These are phyloP conservation scores for Ectemnius cavifrons DNA, from an alignment of 2,888 invertebrate genomes.

Conservation along the genomic window DNA sequence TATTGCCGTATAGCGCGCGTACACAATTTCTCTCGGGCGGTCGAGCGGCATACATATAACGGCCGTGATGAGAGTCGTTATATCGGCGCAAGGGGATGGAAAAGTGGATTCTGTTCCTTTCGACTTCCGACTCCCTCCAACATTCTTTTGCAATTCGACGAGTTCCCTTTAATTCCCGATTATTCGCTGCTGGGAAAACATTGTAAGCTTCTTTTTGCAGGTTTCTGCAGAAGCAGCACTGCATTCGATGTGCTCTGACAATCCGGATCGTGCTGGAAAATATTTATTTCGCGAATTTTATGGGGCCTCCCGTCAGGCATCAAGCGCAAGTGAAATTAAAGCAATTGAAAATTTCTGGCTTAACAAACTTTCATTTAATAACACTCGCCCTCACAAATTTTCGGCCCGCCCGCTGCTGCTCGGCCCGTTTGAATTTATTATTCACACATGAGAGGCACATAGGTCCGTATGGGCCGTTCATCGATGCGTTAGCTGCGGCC, in stretches of 20 bases:
- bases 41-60: slow-evolving; percentile 21
- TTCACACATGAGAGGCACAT: too few relatives aligned
- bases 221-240: slow-evolving; percentile 15
- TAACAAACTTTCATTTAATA: slow-evolving; percentile 7
- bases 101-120: slow-evolving; percentile 36
- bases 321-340: slow-evolving; percentile 6
- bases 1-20: slow-evolving; percentile 42
- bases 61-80: slow-evolving; percentile 52
- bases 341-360: slow-evolving; percentile 7
- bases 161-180: slow-evolving; percentile 12
- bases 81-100: slow-evolving; percentile 49
- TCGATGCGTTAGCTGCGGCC: too few relatives aligned
- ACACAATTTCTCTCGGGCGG: slow-evolving; percentile 61
- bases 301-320: background rate
- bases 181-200: slow-evolving; percentile 16
- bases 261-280: slow-evolving; percentile 4
- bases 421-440: background rate
- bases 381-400: slow-evolving; percentile 2
- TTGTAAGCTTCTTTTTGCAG: slow-evolving; percentile 12
- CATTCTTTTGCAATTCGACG: slow-evolving; percentile 12
- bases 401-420: background rate
- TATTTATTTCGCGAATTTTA: slow-evolving; percentile 2
- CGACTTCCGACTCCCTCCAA: slow-evolving; percentile 11
- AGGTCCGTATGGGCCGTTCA: too few relatives aligned
- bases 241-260: background rate